phyloP scores from a whole-genome alignment of 2,113 vertebrate species.

The Diphyllodes magnificus region DNA sequence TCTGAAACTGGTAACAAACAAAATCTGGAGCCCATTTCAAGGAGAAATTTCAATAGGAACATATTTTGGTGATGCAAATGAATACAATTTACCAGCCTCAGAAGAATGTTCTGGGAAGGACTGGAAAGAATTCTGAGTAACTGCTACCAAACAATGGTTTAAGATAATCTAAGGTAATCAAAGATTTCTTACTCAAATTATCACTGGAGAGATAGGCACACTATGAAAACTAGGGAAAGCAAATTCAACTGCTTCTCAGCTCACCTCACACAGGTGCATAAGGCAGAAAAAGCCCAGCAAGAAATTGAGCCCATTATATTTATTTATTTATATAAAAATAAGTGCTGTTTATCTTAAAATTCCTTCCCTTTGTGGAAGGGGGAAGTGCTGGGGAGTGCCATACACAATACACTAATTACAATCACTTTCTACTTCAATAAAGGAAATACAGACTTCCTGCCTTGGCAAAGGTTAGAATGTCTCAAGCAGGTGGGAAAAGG shows the following conservation, averaged over 20 bases:
- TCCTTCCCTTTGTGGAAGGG: background rate
- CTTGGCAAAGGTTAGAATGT: constrained; percentile 17
- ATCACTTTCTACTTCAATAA: constrained; percentile 56
- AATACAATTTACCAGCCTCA: background rate
- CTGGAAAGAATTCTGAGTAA: background rate
- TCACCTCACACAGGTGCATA: background rate
- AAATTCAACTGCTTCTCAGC: background rate
- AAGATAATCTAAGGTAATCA: background rate
- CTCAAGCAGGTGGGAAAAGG: background rate
- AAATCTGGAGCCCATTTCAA: background rate
- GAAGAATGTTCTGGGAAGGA: background rate
- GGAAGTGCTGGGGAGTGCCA: background rate
- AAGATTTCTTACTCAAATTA: background rate
- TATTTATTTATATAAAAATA: background rate
- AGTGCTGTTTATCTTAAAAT: constrained; percentile 2
- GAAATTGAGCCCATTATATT: background rate
- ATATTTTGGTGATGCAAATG: background rate
- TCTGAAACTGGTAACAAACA: background rate
- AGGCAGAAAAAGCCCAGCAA: background rate
- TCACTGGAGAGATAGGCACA: background rate
- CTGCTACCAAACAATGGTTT: background rate
- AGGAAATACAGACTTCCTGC: constrained; percentile 48
- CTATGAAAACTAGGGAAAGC: background rate
- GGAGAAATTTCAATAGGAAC: background rate
- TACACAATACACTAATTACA: constrained; percentile 34